Base-by-base conservation (phyloP, 2,113 vertebrate genomes). In the Chitala chitala region DNA sequence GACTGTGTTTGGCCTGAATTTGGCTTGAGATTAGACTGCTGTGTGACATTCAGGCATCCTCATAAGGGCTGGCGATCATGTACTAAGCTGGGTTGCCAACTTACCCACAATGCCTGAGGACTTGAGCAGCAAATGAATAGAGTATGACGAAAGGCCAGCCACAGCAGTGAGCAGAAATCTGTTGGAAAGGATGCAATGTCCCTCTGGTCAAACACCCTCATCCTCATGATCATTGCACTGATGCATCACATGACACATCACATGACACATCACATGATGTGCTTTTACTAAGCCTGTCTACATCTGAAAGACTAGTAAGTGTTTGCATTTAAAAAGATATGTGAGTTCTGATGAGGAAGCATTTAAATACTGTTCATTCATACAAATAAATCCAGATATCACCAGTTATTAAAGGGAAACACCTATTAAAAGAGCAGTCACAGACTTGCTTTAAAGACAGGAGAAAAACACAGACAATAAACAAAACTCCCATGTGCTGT, bases 71-170 rank as follows among this genome's bases (percentile, higher is more conserved):
- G 4, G 36, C 5, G 10, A 10, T 22, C 20, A 17, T 63, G 10
- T 26, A 10, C 22, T 44, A 13, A 6, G 15, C 12, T 20, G 44
- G 9, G 17, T 46, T 42, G 50, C 31, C 15, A 40, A 87, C 92
- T 85, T 86, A 99, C 97, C 97, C 69, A 99, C 96, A 15, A 99
- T 91, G 72, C 97, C 97, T 0, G 97, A 98, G 38, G 90, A 96
- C 83, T 98, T 98, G 74, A 99, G 93, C 75, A 99, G 91, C 77
- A 99, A 84, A 78, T 99, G 97, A 83, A 99, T 99, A 83, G 97
- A 99, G 79, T 99, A 99, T 72, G 93, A 92, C 24, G 97, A 99
- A 40, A 99, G 93, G 51, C 91, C 84, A 6, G 95, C 95, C 20
- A 99, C 93, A 0, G 90, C 91, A 0, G 95, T 95, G 72, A 99